Evolutionary conservation across 2,797 vertebrate genomes (phyloP).

Genomic region (Neosilurus mollespiculum): DNA sequence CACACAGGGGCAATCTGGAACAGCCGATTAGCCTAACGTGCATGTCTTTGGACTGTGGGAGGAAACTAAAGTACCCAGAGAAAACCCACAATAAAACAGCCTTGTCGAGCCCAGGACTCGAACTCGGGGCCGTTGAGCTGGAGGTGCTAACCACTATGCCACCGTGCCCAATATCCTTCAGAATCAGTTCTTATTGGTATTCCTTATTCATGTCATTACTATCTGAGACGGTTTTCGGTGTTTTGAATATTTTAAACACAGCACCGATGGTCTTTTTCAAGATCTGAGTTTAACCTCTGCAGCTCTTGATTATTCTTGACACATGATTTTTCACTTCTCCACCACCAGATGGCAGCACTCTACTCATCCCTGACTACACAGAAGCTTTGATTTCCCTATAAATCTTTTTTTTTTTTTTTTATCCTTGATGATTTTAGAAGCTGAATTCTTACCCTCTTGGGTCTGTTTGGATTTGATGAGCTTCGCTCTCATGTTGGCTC

Average conservation of each 20-base stretch:
- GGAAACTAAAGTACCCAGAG: no score
- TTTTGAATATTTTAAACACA: neutral
- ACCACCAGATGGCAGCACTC: conserved; percentile 40
- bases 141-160: no score
- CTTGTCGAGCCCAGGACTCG: no score
- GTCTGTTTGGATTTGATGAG: conserved; percentile 98
- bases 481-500: conserved; percentile 96
- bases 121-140: no score
- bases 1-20: no score
- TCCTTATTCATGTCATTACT: no score
- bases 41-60: no score
- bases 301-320: neutral
- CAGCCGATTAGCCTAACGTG: no score
- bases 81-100: no score
- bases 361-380: neutral
- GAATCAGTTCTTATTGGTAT: no score
- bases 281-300: neutral
- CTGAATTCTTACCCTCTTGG: conserved; percentile 78
- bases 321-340: neutral
- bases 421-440: neutral
- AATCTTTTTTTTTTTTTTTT: neutral
- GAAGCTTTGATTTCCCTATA: conserved; percentile 1
- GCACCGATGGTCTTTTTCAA: neutral
- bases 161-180: no score
- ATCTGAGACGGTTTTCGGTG: neutral